These are phyloP conservation scores for Sminthurinus signatus DNA, from an alignment of 1,140 invertebrate genomes.

Conservation along the genomic window DNA sequence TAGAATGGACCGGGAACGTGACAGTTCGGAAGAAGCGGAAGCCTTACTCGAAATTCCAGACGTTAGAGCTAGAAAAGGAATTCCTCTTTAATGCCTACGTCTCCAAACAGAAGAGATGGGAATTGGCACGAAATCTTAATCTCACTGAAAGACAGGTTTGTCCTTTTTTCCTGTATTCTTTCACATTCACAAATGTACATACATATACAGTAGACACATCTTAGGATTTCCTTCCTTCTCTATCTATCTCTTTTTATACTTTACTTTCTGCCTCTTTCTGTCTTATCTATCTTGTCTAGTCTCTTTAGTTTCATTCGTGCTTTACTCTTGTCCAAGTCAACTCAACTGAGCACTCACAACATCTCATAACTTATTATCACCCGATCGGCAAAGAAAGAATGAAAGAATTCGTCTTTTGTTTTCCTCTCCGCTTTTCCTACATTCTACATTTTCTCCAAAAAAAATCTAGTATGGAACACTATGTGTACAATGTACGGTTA, in stretches of 20 bases:
- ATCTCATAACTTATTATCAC: conserved; percentile 10
- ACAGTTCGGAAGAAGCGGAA: conserved; percentile 94
- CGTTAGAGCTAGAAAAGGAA: conserved; percentile 92
- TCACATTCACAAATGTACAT: too few species aligned
- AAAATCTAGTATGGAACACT: neutral
- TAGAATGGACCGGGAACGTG: conserved; percentile 88
- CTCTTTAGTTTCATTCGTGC: neutral
- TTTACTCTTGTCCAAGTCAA: neutral
- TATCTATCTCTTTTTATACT: neutral
- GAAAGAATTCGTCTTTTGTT: neutral
- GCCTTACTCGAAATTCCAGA: conserved; percentile 94
- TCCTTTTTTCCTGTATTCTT: too few species aligned
- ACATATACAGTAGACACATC: too few species aligned
- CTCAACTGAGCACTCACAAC: neutral
- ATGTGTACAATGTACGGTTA: neutral
- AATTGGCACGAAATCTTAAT: conserved; percentile 84
- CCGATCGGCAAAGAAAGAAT: neutral
- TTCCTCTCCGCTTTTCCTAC: neutral
- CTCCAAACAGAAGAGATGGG: conserved; percentile 95
- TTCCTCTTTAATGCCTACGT: conserved; percentile 95
- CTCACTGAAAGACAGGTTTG: conserved; percentile 89
- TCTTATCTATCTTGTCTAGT: neutral
- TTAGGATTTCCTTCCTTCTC: neutral
- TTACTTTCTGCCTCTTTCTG: neutral
- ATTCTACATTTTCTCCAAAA: neutral